These are phyloP conservation scores for Fragariocoptes setiger DNA, from an alignment of 1,140 invertebrate genomes.

Conservation along the genomic window DNA sequence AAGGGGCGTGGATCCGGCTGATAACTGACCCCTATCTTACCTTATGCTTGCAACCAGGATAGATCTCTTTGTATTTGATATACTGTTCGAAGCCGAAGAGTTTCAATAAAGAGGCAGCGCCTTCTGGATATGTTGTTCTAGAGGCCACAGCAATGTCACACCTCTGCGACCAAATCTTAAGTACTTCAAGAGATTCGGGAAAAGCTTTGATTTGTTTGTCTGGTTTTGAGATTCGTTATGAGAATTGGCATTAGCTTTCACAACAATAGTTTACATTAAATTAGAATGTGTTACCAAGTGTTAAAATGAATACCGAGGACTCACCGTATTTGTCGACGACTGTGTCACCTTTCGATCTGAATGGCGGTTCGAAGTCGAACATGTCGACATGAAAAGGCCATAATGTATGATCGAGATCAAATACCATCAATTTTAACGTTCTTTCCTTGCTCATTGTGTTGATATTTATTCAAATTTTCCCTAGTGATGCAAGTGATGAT, in stretches of 20 bases:
- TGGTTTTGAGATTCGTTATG: too few relatives aligned
- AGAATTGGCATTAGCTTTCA: too few relatives aligned
- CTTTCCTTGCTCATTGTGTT: too few relatives aligned
- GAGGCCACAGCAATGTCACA: constrained; percentile 6
- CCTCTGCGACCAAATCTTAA: not conserved
- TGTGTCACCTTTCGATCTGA: not conserved
- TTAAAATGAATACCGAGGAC: too few relatives aligned
- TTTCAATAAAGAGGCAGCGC: constrained; percentile 28
- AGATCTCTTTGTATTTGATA: constrained; percentile 36
- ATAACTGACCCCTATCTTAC: constrained; percentile 35
- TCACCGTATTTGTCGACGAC: constrained; percentile 2
- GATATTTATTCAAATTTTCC: too few relatives aligned
- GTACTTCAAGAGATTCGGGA: constrained; percentile 1
- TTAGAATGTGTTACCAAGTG: too few relatives aligned
- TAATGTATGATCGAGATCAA: constrained; percentile 8
- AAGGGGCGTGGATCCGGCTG: constrained; percentile 24
- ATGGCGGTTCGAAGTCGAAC: constrained; percentile 8
- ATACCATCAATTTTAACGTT: constrained; percentile 1
- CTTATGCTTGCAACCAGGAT: constrained; percentile 36
- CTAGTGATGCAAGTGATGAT: too few relatives aligned
- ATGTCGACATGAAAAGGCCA: constrained; percentile 8
- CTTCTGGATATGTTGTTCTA: constrained; percentile 27
- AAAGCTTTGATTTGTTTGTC: constrained; percentile 3
- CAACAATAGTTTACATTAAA: too few relatives aligned
- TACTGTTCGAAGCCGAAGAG: constrained; percentile 36